Evolutionary conservation across 2,888 invertebrate species (phyloP).

Genomic region (Acheta domesticus): DNA sequence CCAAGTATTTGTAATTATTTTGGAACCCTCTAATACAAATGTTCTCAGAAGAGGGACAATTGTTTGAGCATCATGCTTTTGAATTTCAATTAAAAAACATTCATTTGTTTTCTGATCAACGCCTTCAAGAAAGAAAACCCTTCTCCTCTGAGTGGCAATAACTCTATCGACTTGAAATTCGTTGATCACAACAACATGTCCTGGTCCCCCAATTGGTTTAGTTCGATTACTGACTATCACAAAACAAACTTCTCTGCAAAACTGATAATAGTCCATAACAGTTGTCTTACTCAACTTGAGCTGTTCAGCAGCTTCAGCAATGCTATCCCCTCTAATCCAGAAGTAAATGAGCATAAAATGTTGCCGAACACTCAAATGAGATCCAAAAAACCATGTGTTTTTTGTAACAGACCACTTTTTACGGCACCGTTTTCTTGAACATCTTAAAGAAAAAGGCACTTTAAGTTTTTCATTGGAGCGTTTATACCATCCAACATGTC

Average conservation of each 20-base stretch:
- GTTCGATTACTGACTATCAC: conserved; percentile 32
- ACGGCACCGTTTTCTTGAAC: conserved; percentile 32
- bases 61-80: conserved; percentile 25
- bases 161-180: conserved; percentile 32
- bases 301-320: conserved; percentile 29
- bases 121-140: conserved; percentile 30
- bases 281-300: conserved; percentile 32
- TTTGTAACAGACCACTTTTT: conserved; percentile 35
- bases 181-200: conserved; percentile 26
- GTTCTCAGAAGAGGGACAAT: conserved; percentile 27
- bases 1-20: conserved; percentile 28
- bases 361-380: conserved; percentile 32
- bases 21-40: conserved; percentile 29
- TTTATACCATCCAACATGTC: conserved; percentile 34
- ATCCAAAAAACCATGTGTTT: conserved; percentile 34
- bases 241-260: conserved; percentile 34
- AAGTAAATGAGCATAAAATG: conserved; percentile 32
- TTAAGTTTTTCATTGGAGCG: conserved; percentile 33
- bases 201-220: conserved; percentile 32
- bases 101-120: conserved; percentile 27
- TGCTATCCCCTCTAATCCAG: conserved; percentile 33
- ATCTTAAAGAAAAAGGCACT: conserved; percentile 32
- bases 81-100: conserved; percentile 33
- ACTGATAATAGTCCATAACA: conserved; percentile 34
- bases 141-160: conserved; percentile 26